Evolutionary conservation across 2,888 invertebrate genomes (phyloP).

Genomic region (Ennomos fuscantarius): DNA sequence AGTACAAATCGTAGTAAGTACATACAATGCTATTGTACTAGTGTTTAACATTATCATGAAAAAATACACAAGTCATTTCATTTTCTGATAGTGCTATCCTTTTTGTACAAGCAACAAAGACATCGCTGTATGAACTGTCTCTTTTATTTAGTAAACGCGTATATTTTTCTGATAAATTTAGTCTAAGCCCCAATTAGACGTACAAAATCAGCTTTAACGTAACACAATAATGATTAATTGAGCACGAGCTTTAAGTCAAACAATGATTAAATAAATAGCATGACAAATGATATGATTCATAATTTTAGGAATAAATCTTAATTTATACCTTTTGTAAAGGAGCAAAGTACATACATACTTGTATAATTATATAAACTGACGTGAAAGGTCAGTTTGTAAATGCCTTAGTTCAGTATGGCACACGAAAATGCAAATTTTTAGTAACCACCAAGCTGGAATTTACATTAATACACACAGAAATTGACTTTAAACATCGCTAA

Average conservation of each 20-base stretch:
- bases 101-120: slow-evolving; percentile 3
- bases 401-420: slow-evolving; percentile 37
- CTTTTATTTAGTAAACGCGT: background rate
- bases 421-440: slow-evolving; percentile 34
- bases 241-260: slow-evolving; percentile 54
- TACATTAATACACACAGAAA: slow-evolving; percentile 29
- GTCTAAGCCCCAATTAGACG: slow-evolving; percentile 33
- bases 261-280: slow-evolving; percentile 41
- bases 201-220: slow-evolving; percentile 52
- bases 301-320: slow-evolving; percentile 36
- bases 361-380: slow-evolving; percentile 23
- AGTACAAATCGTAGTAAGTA: slow-evolving; percentile 61
- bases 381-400: slow-evolving; percentile 32
- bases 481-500: slow-evolving; percentile 32
- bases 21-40: slow-evolving; percentile 51
- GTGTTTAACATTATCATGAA: slow-evolving; percentile 28
- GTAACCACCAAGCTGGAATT: slow-evolving; percentile 23
- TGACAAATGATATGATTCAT: slow-evolving; percentile 44
- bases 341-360: slow-evolving; percentile 31
- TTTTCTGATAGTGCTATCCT: background rate
- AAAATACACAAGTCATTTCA: background rate
- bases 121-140: background rate
- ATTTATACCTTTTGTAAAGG: slow-evolving; percentile 39
- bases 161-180: slow-evolving; percentile 5
- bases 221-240: slow-evolving; percentile 58